Percentiles rank a stretch among this genome's conserved stretches.
Conservation (phyloP, 2,113 vertebrate species). For the Prinia subflava region DNA sequence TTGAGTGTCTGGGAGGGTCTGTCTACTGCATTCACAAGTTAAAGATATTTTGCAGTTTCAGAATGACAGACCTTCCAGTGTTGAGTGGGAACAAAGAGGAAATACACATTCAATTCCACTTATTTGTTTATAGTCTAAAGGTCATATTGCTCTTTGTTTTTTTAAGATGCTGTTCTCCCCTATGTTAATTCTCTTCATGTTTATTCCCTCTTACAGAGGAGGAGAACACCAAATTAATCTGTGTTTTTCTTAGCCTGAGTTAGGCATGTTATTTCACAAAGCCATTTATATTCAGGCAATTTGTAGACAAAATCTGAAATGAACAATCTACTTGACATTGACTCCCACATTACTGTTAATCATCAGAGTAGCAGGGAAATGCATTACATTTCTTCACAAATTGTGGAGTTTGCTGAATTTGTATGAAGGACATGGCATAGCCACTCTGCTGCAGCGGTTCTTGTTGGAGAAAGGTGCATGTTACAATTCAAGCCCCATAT, state of each 20-base stretch:
- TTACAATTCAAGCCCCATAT: neutral
- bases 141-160: neutral
- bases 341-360: neutral
- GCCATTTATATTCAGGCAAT: neutral
- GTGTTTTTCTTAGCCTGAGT: neutral
- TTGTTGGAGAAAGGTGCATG: neutral
- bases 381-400: neutral
- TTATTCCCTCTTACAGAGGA: neutral
- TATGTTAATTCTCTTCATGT: neutral
- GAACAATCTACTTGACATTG: neutral
- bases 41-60: neutral
- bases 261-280: neutral
- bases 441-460: neutral
- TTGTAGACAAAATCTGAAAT: neutral
- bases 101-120: neutral
- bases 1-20: neutral
- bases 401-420: neutral
- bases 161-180: neutral
- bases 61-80: neutral
- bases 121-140: neutral
- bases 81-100: neutral
- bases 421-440: fast-evolving
- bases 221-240: neutral
- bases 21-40: neutral
- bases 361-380: neutral